Percentiles rank a stretch among this genome's conserved stretches.
Conservation (phyloP, 2,113 vertebrate genomes). For the Mobula birostris region DNA sequence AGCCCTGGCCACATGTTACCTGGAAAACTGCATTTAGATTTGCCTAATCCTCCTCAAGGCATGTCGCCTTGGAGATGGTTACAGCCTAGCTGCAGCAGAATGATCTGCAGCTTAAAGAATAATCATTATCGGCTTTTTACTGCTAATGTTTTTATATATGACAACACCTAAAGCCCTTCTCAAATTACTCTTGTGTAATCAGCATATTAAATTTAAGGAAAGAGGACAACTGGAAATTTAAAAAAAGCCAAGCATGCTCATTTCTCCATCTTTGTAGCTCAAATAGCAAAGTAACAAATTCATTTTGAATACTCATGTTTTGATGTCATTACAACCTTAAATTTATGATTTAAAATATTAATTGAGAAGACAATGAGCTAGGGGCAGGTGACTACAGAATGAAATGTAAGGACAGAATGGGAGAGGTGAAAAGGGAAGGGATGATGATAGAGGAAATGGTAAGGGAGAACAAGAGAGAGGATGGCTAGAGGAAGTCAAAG, state of each 20-base stretch:
- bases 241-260: neutral
- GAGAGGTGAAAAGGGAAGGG: too few species aligned
- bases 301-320: neutral
- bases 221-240: neutral
- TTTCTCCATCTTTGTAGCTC: neutral
- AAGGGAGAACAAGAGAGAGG: too few species aligned
- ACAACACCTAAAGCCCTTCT: neutral
- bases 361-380: neutral
- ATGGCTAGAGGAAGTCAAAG: too few species aligned
- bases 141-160: neutral
- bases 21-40: neutral
- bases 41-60: neutral
- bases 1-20: neutral
- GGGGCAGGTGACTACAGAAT: too few species aligned
- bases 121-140: neutral
- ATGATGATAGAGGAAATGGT: too few species aligned
- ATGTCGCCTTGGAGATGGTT: neutral
- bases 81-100: neutral
- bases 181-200: neutral
- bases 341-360: neutral
- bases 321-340: neutral
- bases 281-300: neutral
- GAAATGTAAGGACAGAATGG: too few species aligned
- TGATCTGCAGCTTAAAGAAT: neutral
- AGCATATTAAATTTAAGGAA: neutral